A percentile compares a stretch with the other conserved stretches of the same genome.
Evolutionary conservation across 2,113 vertebrate species (phyloP).

Genomic region (Leptodactylus fuscus): DNA sequence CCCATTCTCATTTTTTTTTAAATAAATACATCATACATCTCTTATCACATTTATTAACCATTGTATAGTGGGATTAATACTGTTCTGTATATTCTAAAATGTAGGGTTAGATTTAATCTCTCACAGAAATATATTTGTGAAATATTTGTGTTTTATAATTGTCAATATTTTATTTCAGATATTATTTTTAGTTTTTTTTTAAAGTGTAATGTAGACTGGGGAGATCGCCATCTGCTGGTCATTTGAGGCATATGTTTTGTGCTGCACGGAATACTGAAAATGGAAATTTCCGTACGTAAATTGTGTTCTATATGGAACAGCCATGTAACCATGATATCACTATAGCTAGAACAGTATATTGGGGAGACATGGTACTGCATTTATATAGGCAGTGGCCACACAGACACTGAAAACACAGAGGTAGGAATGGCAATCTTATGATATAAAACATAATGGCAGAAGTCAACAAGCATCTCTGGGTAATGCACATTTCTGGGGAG

Average conservation of each 20-base stretch:
- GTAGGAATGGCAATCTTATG: no score
- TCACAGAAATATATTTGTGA: not conserved
- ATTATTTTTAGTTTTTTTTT: not conserved
- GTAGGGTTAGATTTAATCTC: not conserved
- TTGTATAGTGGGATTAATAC: not conserved
- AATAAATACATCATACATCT: no score
- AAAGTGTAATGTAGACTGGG: not conserved
- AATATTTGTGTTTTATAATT: not conserved
- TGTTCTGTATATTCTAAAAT: not conserved
- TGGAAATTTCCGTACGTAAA: not conserved
- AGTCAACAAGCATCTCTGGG: no score
- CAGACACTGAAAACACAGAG: no score
- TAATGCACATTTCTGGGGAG: no score
- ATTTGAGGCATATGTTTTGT: not conserved
- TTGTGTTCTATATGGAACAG: no score
- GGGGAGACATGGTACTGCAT: no score
- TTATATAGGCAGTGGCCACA: no score
- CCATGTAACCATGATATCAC: no score
- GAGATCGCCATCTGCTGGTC: conserved; percentile 24
- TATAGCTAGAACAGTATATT: no score
- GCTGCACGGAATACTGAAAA: not conserved
- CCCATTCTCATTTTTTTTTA: no score
- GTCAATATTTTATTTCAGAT: not conserved
- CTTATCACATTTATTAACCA: not conserved
- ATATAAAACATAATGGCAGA: no score